Conservation (phyloP, 1,140 invertebrate species). For the Macrobrachium nipponense region DNA sequence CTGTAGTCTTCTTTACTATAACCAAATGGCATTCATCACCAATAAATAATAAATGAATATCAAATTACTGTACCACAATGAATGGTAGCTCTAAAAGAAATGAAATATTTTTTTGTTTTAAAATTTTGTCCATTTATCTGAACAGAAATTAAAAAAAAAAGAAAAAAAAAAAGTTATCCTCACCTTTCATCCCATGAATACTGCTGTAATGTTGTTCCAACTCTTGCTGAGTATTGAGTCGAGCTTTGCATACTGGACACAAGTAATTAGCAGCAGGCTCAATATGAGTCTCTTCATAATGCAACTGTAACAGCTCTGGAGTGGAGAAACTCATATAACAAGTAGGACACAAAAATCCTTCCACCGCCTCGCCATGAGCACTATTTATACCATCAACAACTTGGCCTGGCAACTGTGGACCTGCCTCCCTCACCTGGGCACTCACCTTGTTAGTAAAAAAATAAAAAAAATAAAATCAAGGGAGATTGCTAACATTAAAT, state of each 20-base stretch:
- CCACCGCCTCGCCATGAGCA: conserved; percentile 38
- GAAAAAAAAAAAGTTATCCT: background rate
- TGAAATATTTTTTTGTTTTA: too few species aligned
- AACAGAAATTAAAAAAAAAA: background rate
- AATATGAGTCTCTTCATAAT: conserved; percentile 61
- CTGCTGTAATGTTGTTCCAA: conserved; percentile 63
- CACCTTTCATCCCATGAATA: conserved; percentile 59
- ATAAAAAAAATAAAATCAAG: too few species aligned
- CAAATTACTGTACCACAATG: too few species aligned
- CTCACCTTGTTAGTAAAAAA: conserved; percentile 25
- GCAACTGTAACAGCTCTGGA: conserved; percentile 61
- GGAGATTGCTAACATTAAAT: too few species aligned
- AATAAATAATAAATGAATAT: too few species aligned
- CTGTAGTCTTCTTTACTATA: too few species aligned
- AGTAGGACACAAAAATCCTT: conserved; percentile 64
- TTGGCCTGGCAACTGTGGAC: conserved; percentile 23
- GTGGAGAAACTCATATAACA: conserved; percentile 61
- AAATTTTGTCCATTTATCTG: background rate
- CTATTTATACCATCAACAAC: conserved; percentile 24
- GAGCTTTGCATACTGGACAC: conserved; percentile 64
- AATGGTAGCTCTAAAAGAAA: too few species aligned
- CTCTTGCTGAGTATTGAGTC: conserved; percentile 60
- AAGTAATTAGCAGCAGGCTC: conserved; percentile 63
- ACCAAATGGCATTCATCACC: too few species aligned
- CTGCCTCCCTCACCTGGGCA: conserved; percentile 54